Percentiles rank a stretch among this genome's conserved stretches.
phyloP scores from a whole-genome alignment of 2,113 vertebrate genomes.

The Andinoacara biseriatus region DNA sequence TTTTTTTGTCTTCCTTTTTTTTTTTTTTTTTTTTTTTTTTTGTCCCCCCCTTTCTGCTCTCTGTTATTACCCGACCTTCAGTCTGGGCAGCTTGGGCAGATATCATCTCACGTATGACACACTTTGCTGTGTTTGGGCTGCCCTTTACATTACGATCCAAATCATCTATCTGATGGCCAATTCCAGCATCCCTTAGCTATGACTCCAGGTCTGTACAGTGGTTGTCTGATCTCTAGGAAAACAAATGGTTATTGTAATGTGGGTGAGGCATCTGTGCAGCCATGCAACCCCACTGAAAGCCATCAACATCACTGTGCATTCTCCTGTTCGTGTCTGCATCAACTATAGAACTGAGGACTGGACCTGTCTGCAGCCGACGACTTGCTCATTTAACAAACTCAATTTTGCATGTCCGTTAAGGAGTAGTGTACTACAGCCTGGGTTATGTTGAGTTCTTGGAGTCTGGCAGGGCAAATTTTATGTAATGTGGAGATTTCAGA shows the following conservation, averaged over 20 bases:
- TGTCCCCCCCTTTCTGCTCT: background rate
- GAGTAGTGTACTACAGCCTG: background rate
- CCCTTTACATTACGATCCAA: background rate
- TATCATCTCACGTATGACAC: background rate
- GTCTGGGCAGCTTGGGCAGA: background rate
- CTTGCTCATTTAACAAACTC: background rate
- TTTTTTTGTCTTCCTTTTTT: background rate
- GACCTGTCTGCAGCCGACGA: background rate
- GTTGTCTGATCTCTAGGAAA: conserved; percentile 28
- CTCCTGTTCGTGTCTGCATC: conserved; percentile 17
- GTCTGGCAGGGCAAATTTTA: background rate
- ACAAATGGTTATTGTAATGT: conserved; percentile 70
- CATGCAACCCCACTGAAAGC: conserved; percentile 32
- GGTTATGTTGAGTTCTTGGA: background rate
- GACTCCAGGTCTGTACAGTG: conserved; percentile 13
- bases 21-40: rapidly evolving
- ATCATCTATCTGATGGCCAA: conserved; percentile 20
- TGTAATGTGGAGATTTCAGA: no score
- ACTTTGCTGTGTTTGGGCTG: background rate
- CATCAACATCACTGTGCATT: conserved; percentile 4
- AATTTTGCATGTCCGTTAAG: background rate
- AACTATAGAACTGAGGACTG: background rate
- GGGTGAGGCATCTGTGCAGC: conserved; percentile 67
- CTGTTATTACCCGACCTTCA: background rate
- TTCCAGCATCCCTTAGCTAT: background rate